phyloP scores from a whole-genome alignment of 2,797 vertebrate species.

The Hippocampus kuda region DNA sequence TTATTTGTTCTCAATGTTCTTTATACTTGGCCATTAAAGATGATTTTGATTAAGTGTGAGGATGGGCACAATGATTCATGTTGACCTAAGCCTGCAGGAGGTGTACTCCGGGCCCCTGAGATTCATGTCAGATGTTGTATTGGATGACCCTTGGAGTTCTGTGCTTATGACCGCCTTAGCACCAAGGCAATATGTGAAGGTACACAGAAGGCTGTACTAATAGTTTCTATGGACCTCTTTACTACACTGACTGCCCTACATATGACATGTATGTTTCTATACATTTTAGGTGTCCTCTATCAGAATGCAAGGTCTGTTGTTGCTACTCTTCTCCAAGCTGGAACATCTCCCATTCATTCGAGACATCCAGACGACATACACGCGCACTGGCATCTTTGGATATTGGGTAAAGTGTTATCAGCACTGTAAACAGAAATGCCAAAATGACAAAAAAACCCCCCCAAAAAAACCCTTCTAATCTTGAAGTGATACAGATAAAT shows the following conservation, averaged over 20 bases:
- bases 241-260: too few species aligned
- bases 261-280: not conserved
- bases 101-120: constrained; percentile 77
- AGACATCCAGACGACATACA: constrained; percentile 77
- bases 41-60: too few species aligned
- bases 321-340: constrained; percentile 80
- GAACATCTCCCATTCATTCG: constrained; percentile 83
- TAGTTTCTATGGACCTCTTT: not conserved
- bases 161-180: constrained; percentile 77
- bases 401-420: constrained; percentile 79
- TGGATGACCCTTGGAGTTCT: constrained; percentile 85
- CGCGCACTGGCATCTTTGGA: constrained; percentile 84
- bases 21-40: too few species aligned
- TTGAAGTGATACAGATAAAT: not conserved
- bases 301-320: constrained; percentile 89
- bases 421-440: not conserved
- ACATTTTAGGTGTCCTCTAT: constrained; percentile 76
- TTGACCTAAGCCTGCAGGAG: constrained; percentile 81
- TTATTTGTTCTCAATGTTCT: too few species aligned
- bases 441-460: too few species aligned
- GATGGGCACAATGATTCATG: too few species aligned
- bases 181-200: constrained; percentile 79
- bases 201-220: constrained; percentile 33
- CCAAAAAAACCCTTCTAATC: not conserved
- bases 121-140: constrained; percentile 77